Evolutionary conservation across 2,888 invertebrate genomes (phyloP), one percentile per base, ranked within the genome.

Genomic region (Crematogaster levior): DNA sequence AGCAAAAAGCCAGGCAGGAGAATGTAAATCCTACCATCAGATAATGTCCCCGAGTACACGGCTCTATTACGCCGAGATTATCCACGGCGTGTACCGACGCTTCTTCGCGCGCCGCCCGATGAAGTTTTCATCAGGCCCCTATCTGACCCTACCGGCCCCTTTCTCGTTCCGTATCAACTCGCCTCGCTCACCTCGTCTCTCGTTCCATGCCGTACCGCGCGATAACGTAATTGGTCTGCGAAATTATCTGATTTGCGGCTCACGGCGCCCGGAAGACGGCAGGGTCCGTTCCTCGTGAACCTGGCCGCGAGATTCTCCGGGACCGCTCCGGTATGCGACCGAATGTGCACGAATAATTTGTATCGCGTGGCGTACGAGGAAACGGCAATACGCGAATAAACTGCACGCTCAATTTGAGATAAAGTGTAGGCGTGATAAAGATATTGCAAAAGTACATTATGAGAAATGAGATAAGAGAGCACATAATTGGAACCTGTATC

Each of bases 21-120:
- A 74, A 90, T 89, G 90, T 88, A 89, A 92, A 92, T 91, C 89
- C 85, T 91, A 89, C 70, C 88, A 92, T 92, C 92, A 86, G 92
- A 92, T 92, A 91, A 90, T 87, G 83, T 84, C 85, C 84, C 81
- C 82, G 73, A 82, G 87, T 84, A 86, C 86, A 92, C 88, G 83
- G 85, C 90, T 92, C 91, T 92, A 92, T 92, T 92, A 92, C 91
- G 86, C 61, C 79, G 77, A 83, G 81, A 83, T 77, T 89, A 91
- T 91, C 89, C 86, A 34, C 72, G 43, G 63, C 65, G 84, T 85
- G 86, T 7, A 48, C 77, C 80, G 75, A 74, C 77, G 48, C 7
- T 80, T 86, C 84, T 84, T 81, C 66, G 4, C 40, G 27, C 30
- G 30, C 30, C 1, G 21, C 9, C 53, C 74, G 68, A 88, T 88